Conservation (phyloP, 2,888 invertebrate species). For the Drosophila algonquin region DNA sequence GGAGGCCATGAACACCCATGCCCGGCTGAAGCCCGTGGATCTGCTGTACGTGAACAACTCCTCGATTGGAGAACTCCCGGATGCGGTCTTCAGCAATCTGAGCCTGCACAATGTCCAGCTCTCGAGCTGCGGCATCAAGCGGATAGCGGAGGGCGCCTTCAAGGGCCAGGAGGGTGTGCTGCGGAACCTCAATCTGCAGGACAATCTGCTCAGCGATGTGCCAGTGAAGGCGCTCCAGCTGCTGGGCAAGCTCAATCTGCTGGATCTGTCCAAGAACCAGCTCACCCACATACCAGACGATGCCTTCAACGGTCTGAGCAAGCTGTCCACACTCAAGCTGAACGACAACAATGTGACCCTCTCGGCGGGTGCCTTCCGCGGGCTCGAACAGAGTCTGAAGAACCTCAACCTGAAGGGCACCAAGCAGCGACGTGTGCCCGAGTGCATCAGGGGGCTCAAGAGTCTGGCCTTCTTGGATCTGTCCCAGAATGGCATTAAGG, state of each 20-base stretch:
- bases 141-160: constrained; percentile 90
- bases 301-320: constrained; percentile 89
- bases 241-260: constrained; percentile 89
- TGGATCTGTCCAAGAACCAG: constrained; percentile 93
- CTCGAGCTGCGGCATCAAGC: constrained; percentile 91
- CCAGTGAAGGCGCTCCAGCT: constrained; percentile 89
- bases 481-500: constrained; percentile 93
- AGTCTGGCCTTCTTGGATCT: constrained; percentile 94
- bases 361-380: constrained; percentile 88
- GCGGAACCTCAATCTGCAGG: constrained; percentile 93
- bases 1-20: constrained; percentile 89
- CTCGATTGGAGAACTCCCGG: constrained; percentile 88
- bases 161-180: constrained; percentile 92
- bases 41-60: constrained; percentile 95
- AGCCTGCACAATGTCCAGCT: constrained; percentile 92
- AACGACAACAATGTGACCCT: constrained; percentile 94
- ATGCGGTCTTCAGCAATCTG: constrained; percentile 88
- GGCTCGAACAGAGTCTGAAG: constrained; percentile 91
- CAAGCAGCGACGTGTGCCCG: constrained; percentile 91
- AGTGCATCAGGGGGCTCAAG: constrained; percentile 90
- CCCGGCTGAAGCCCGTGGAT: constrained; percentile 89
- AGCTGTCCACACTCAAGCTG: constrained; percentile 91
- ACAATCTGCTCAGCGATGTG: constrained; percentile 91
- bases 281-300: constrained; percentile 89
- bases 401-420: constrained; percentile 96